phyloP scores from a whole-genome alignment of 2,113 vertebrate species.

The Catharus minimus region DNA sequence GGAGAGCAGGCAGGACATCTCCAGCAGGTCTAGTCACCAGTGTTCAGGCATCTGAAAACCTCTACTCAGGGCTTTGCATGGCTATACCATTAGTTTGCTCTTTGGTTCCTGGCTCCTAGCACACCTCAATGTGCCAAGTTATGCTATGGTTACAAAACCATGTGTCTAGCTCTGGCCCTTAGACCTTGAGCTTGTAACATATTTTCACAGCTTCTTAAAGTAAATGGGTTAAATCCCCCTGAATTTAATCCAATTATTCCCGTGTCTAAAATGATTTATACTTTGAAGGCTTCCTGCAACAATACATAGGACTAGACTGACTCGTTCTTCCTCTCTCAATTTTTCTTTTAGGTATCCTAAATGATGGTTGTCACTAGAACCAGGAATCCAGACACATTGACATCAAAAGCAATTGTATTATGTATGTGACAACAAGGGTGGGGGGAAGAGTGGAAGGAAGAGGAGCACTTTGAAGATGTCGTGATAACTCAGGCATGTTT shows the following conservation, averaged over 20 bases:
- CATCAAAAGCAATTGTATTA: conserved; percentile 67
- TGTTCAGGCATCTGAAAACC: neutral
- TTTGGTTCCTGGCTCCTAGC: neutral
- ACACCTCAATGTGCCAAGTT: neutral
- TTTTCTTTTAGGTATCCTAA: conserved; percentile 57
- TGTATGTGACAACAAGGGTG: conserved; percentile 53
- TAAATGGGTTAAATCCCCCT: neutral
- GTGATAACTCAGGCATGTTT: conserved; percentile 61
- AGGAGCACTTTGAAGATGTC: conserved; percentile 66
- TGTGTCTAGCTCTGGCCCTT: neutral
- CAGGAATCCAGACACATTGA: conserved; percentile 55
- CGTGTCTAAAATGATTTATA: neutral
- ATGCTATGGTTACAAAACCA: neutral
- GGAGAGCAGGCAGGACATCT: neutral
- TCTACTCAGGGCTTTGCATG: neutral
- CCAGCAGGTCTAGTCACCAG: neutral
- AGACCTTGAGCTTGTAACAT: neutral
- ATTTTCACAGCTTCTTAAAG: neutral
- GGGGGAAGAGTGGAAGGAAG: conserved; percentile 65
- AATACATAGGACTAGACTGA: conserved; percentile 1
- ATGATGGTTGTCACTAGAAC: conserved; percentile 35
- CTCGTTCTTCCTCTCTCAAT: conserved; percentile 49
- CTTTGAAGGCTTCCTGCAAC: neutral
- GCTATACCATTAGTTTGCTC: neutral
- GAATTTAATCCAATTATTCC: conserved; percentile 3